Conservation (phyloP, 1,140 invertebrate species). For the Nephotettix cincticeps region DNA sequence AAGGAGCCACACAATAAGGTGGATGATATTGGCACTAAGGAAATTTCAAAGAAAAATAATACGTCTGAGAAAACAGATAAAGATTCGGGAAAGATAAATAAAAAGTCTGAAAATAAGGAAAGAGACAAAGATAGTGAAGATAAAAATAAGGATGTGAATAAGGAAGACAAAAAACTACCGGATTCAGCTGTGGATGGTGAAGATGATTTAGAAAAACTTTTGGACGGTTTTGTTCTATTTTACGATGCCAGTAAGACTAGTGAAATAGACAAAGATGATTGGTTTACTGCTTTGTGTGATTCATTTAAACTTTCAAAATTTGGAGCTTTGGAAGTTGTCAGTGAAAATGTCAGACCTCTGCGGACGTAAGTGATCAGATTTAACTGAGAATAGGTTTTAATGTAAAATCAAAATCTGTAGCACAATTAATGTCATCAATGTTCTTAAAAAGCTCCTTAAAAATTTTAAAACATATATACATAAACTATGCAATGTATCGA, state of each 20-base stretch:
- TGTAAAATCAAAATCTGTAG: too few species aligned
- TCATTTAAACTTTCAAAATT: neutral
- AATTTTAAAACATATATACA: too few species aligned
- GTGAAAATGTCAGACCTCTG: neutral
- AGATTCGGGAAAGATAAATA: too few species aligned
- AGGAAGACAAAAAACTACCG: neutral
- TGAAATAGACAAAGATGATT: constrained; percentile 8
- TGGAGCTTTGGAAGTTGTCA: neutral
- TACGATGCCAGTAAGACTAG: neutral
- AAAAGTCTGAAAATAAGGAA: neutral
- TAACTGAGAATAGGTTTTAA: too few species aligned
- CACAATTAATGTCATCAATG: too few species aligned
- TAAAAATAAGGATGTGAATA: neutral
- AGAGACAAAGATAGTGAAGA: neutral
- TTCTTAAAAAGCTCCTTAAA: too few species aligned
- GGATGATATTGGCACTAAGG: too few species aligned
- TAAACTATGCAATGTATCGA: too few species aligned
- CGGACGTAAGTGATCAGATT: neutral
- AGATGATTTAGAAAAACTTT: neutral
- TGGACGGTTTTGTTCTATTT: neutral
- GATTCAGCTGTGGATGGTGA: neutral
- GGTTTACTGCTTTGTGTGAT: neutral
- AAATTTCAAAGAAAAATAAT: too few species aligned
- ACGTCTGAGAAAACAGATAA: too few species aligned
- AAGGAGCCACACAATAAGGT: too few species aligned